Evolutionary conservation across 2,797 vertebrate genomes (phyloP).

Genomic region (Alca torda): DNA sequence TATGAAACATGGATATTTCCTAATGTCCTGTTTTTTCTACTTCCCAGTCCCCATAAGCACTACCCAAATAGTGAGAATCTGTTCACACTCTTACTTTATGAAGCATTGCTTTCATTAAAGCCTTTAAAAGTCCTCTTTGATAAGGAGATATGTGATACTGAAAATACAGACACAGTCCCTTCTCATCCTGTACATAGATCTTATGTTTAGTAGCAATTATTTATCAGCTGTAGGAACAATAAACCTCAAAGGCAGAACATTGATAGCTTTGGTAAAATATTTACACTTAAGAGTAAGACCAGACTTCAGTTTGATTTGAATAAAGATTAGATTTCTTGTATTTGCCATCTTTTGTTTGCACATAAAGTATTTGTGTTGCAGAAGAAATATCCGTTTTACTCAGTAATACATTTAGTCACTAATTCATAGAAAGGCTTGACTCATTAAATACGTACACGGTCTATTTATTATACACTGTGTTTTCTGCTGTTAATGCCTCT

Average conservation of each 20-base stretch:
- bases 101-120: background rate
- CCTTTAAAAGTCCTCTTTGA: background rate
- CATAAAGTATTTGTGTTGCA: background rate
- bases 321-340: background rate
- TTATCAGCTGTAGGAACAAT: background rate
- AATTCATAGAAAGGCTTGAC: background rate
- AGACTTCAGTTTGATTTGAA: background rate
- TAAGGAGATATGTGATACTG: background rate
- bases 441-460: constrained; percentile 1
- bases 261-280: background rate
- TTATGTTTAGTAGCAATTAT: background rate
- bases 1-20: background rate
- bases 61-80: background rate
- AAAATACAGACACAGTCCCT: background rate
- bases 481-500: background rate
- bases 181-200: background rate
- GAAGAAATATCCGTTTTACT: background rate
- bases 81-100: background rate
- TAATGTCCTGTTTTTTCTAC: background rate
- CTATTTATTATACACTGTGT: background rate
- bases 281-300: background rate
- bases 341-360: background rate
- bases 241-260: background rate
- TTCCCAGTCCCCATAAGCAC: background rate
- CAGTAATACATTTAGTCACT: background rate